Evolutionary conservation across 2,888 invertebrate genomes (phyloP), one percentile per base, ranked within the genome.

Genomic region (Argyresthia albistria): DNA sequence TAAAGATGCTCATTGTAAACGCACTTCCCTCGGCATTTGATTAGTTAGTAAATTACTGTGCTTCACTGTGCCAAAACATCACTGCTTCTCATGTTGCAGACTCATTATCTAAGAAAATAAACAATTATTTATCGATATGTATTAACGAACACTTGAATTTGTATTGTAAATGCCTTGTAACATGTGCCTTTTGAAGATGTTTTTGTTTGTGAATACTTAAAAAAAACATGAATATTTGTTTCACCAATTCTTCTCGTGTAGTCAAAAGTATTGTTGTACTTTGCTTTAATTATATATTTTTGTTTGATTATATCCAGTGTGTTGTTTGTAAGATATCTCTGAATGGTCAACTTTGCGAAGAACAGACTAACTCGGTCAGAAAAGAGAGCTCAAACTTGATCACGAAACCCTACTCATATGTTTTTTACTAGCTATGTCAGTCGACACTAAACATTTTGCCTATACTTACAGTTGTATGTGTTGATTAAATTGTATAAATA

Each of bases 121-220:
- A 43, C 3, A 8, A 10, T 3, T 39, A 39, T 14, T 10, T 25
- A 25, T 25, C 2, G 25, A 25, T 25, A 25, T 6, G 25, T 25
- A 4, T 25, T 4, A 6, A 25, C 3, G 25, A 25, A 15, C 53
- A 52, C 53, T 55, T 54, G 35, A 50, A 53, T 12, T 54, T 25
- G 49, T 64, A 53, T 12, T 70, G 69, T 59, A 59, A 58, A 56
- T 63, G 79, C 76, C 77, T 68, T 70, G 60, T 65, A 65, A 67
- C 65, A 74, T 70, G 82, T 81, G 81, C 80, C 81, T 80, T 81
- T 70, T 52, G 51, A 58, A 61, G 60, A 59, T 55, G 59, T 60
- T 61, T 62, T 54, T 43, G 12, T 43, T 43, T 43, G 43, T 12
- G 8, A 14, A 12, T 14, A 43, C n/a, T 12, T n/a, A 4, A 12